Conservation (phyloP, 2,797 vertebrate species). For the Holocentrus rufus region DNA sequence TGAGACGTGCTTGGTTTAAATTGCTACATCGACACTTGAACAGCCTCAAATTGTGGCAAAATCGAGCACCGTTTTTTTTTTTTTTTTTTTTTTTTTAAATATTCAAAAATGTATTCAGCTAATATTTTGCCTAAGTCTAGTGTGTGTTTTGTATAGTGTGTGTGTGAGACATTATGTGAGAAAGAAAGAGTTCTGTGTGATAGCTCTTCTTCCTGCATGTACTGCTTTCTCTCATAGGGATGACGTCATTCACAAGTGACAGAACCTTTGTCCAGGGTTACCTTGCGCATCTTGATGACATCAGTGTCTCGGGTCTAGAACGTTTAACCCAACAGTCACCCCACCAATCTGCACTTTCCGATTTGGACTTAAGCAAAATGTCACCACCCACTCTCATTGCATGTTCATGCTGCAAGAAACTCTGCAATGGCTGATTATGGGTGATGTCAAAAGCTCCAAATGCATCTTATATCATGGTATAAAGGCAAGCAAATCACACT, state of each 20-base stretch:
- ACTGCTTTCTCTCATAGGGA: slow-evolving; percentile 45
- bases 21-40: slow-evolving; percentile 63
- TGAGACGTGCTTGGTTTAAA: slow-evolving; percentile 50
- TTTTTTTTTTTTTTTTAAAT: slow-evolving; percentile 51
- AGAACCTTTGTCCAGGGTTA: slow-evolving; percentile 16
- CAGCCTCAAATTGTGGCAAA: slow-evolving; percentile 32
- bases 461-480: too few relatives aligned
- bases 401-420: too few relatives aligned
- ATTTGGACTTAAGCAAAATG: neutral
- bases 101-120: slow-evolving; percentile 63
- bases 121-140: slow-evolving; percentile 59
- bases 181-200: slow-evolving; percentile 28
- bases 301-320: too few relatives aligned
- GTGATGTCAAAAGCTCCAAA: too few relatives aligned
- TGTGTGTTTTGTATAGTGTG: slow-evolving; percentile 63
- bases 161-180: slow-evolving; percentile 61
- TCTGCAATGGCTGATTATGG: too few relatives aligned
- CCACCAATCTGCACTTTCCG: too few relatives aligned
- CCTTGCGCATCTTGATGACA: slow-evolving; percentile 8
- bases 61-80: slow-evolving; percentile 49
- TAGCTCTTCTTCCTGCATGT: slow-evolving; percentile 58
- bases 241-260: slow-evolving; percentile 53
- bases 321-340: neutral
- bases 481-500: too few relatives aligned
- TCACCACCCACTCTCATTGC: neutral